Evolutionary conservation across 2,797 vertebrate genomes (phyloP), one percentile per base, ranked within the genome.

Genomic region (Neopelma chrysocephalum): DNA sequence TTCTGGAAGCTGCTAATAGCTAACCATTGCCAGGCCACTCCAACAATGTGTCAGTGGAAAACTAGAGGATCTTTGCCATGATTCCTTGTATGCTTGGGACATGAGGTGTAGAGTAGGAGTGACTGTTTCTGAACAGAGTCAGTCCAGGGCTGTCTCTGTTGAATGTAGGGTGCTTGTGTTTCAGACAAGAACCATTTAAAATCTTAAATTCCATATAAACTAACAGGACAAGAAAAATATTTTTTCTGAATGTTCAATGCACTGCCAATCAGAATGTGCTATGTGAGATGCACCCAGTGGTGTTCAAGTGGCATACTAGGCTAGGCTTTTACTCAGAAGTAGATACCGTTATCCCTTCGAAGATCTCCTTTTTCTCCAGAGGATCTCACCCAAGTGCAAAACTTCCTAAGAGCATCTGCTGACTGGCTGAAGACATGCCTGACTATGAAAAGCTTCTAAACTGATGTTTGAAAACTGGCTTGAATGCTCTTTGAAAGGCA

Each of bases 311-410:
- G 73, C 79, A 56, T 31, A 45, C 15, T 82, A 89, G 64, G 32
- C 64, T 53, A 69, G 36, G 73, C 51, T 96, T 96, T 94, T 83
- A 91, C 94, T 89, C 90, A 95, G 89, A 86, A 77, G 58, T 38
- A 78, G 89, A 86, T 34, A 57, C 26, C 82, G 40, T 27, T 77
- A 90, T 20, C 9, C 23, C 62, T 96, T 92, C 82, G 60, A 96
- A 96, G 92, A 90, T 75, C 75, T 78, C 38, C 34, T 80, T 84
- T 78, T 85, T 62, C 81, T 96, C 73, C 56, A 65, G 31, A 92
- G 61, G 60, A 90, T 34, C 50, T 84, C 79, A 54, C 58, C 57
- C 77, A 93, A 43, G 16, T 78, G 32, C 31, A 82, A 80, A 87
- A 60, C 40, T 81, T 90, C 45, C 56, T 56, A 80, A 68, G 66